Conservation (phyloP, 2,113 vertebrate genomes). For the Gadus macrocephalus region DNA sequence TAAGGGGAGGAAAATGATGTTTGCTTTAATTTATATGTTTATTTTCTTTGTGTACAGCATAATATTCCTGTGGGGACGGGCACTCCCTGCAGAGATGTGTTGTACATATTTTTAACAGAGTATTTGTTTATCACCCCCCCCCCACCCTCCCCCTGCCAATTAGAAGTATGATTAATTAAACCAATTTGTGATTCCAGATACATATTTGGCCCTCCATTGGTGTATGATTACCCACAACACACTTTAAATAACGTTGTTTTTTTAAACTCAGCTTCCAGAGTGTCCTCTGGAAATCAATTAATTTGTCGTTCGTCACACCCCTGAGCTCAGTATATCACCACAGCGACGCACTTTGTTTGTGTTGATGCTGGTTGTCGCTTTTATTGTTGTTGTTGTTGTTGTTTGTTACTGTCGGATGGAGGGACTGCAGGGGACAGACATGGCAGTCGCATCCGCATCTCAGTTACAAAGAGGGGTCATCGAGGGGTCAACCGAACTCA, state of each 20-base stretch:
- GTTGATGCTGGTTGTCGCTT: neutral
- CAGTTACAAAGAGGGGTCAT: too few relatives aligned
- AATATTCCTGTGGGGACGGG: constrained; percentile 59
- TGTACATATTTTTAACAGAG: constrained; percentile 56
- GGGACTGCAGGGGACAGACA: constrained; percentile 36
- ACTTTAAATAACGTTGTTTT: too few relatives aligned
- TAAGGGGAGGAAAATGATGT: constrained; percentile 33
- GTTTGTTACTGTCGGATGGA: constrained; percentile 23
- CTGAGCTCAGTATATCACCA: constrained; percentile 20
- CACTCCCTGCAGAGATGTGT: constrained; percentile 56
- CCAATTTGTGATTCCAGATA: constrained; percentile 43
- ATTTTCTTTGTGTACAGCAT: constrained; percentile 52
- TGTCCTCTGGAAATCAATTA: too few relatives aligned
- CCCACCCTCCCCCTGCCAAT: constrained; percentile 24
- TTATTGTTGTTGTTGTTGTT: too few relatives aligned
- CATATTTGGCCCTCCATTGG: constrained; percentile 1
- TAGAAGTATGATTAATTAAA: constrained; percentile 55
- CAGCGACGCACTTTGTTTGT: constrained; percentile 51
- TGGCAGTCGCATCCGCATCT: neutral
- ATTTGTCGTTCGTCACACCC: too few relatives aligned
- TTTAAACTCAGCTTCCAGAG: too few relatives aligned
- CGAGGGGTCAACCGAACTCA: too few relatives aligned
- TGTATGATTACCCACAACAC: too few relatives aligned
- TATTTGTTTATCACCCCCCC: constrained; percentile 38
- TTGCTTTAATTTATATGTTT: constrained; percentile 49